These are phyloP conservation scores for Chionodraco myersi DNA, from an alignment of 2,113 vertebrate genomes.

Conservation along the genomic window DNA sequence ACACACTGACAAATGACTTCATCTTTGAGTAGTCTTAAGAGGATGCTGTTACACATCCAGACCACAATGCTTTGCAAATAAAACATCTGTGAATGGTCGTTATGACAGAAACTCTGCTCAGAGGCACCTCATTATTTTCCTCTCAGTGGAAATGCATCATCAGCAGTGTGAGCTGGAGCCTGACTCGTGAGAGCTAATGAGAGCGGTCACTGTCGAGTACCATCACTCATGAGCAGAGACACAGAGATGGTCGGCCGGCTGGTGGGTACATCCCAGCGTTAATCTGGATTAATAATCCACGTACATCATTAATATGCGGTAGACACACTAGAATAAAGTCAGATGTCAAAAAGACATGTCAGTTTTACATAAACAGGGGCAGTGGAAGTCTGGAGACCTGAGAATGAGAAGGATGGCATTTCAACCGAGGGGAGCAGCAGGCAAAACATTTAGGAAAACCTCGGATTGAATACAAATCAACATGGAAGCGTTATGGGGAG, in stretches of 20 bases:
- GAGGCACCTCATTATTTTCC: conserved; percentile 31
- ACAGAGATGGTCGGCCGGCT: background rate
- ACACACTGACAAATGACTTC: conserved; percentile 39
- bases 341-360: background rate
- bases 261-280: background rate
- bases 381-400: background rate
- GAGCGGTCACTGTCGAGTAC: background rate
- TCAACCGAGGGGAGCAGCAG: background rate
- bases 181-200: conserved; percentile 31
- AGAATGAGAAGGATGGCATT: background rate
- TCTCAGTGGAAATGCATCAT: conserved; percentile 18
- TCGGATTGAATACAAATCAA: background rate
- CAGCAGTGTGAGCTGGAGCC: background rate
- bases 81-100: conserved; percentile 14
- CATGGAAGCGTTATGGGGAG: background rate
- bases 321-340: background rate
- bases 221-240: conserved; percentile 15
- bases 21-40: conserved; percentile 8
- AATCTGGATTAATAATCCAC: background rate
- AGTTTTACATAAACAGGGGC: background rate
- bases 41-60: background rate
- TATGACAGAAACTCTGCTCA: conserved; percentile 3
- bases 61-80: conserved; percentile 13
- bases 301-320: background rate
- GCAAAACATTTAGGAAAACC: background rate